Evolutionary conservation across 2,888 invertebrate species (phyloP).

Genomic region (Lycophotia porphyrea): DNA sequence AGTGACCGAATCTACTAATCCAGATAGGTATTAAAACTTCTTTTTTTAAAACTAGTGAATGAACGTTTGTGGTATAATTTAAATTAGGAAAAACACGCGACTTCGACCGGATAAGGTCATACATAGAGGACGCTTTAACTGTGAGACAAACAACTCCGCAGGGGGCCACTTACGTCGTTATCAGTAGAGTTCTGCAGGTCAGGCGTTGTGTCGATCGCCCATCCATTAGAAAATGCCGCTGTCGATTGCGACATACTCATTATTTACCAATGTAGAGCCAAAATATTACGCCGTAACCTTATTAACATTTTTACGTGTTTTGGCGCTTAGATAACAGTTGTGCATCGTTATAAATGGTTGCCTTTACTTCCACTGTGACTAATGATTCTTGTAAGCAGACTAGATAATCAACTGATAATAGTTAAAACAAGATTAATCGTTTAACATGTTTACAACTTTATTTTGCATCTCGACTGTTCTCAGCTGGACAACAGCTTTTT

Average conservation of each 20-base stretch:
- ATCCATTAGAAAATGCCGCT: constrained; percentile 82
- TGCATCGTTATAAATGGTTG: constrained; percentile 36
- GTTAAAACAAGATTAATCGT: constrained; percentile 32
- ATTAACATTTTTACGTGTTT: constrained; percentile 62
- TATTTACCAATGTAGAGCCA: constrained; percentile 55
- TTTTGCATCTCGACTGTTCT: constrained; percentile 24
- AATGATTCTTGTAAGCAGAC: constrained; percentile 25
- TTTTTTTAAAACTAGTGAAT: background rate
- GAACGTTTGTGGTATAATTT: constrained; percentile 41
- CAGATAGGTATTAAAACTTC: background rate
- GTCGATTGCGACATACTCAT: constrained; percentile 78
- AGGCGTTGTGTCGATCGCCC: constrained; percentile 87
- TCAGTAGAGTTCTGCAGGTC: constrained; percentile 83
- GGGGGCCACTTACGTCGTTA: constrained; percentile 89
- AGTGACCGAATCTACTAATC: background rate
- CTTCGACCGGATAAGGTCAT: constrained; percentile 73
- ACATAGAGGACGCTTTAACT: constrained; percentile 80
- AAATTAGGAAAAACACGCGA: constrained; percentile 66
- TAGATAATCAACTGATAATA: constrained; percentile 48
- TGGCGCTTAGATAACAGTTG: constrained; percentile 54
- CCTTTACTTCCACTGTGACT: constrained; percentile 20
- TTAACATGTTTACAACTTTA: constrained; percentile 53
- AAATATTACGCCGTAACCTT: constrained; percentile 64
- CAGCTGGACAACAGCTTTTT: too few species aligned
- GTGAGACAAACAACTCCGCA: constrained; percentile 85